Percentiles rank a stretch among this genome's conserved stretches.
Conservation (phyloP, 1,140 invertebrate genomes). For the Meloidogyne exigua region DNA sequence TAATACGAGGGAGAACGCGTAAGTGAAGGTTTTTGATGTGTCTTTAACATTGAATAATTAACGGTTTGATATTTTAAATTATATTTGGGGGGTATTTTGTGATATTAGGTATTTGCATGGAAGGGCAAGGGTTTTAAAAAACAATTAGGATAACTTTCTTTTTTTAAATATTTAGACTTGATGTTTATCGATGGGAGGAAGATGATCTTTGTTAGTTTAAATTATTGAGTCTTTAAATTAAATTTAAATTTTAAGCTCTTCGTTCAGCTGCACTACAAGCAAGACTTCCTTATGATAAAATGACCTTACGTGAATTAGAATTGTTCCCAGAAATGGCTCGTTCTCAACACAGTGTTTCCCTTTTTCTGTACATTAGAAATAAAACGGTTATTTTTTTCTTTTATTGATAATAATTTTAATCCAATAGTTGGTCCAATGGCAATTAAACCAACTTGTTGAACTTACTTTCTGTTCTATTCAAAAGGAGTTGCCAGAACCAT, state of each 20-base stretch:
- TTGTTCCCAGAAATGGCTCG: slow-evolving; percentile 40
- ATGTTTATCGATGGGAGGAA: slow-evolving; percentile 26
- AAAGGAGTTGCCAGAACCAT: slow-evolving; percentile 65
- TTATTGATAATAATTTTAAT: slow-evolving; percentile 9
- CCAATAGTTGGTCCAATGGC: slow-evolving; percentile 84
- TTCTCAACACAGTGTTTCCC: slow-evolving; percentile 24
- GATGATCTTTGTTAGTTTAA: slow-evolving; percentile 26
- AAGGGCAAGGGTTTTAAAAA: too few relatives aligned
- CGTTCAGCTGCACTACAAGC: slow-evolving; percentile 45
- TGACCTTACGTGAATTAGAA: slow-evolving; percentile 63
- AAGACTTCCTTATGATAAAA: slow-evolving; percentile 44
- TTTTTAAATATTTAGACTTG: slow-evolving; percentile 6
- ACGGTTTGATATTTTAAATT: too few relatives aligned
- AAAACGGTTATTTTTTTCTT: slow-evolving; percentile 59
- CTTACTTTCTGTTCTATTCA: slow-evolving; percentile 68
- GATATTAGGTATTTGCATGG: too few relatives aligned
- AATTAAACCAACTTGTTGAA: slow-evolving; percentile 90
- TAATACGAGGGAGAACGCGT: slow-evolving; percentile 3
- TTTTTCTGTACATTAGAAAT: slow-evolving; percentile 63
- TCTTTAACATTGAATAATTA: too few relatives aligned
- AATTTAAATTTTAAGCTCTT: slow-evolving; percentile 30
- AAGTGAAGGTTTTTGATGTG: not conserved
- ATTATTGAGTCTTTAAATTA: not conserved
- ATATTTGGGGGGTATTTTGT: too few relatives aligned
- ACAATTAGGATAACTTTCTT: too few relatives aligned